These are phyloP conservation scores for Troglohyphantes excavatus DNA, from an alignment of 2,888 invertebrate genomes.

Conservation along the genomic window DNA sequence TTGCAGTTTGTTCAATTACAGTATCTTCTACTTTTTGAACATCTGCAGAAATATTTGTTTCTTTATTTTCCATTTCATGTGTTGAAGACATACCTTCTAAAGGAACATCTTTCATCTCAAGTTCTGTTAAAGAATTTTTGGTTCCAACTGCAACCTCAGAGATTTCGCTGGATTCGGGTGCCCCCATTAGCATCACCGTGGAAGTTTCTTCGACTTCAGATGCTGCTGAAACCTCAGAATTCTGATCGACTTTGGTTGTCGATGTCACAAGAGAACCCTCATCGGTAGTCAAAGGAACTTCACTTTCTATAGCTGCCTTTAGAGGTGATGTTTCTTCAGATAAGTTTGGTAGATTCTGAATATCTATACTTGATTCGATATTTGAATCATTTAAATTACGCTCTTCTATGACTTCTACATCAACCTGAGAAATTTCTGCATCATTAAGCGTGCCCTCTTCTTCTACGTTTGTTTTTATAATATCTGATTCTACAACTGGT, in stretches of 20 bases:
- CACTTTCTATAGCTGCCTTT: background rate
- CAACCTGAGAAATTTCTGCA: slow-evolving; percentile 12
- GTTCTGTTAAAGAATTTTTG: background rate
- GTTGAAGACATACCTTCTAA: no score
- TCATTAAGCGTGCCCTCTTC: background rate
- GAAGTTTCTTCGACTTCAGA: background rate
- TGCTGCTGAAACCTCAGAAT: background rate
- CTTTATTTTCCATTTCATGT: background rate
- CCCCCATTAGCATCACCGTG: background rate
- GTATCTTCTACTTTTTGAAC: background rate
- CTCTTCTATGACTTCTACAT: slow-evolving; percentile 10
- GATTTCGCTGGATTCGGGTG: background rate
- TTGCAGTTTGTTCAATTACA: background rate
- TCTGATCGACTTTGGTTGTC: background rate
- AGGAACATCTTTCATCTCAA: no score
- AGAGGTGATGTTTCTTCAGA: background rate
- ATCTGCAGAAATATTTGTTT: background rate
- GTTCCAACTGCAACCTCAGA: background rate
- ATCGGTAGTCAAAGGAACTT: background rate
- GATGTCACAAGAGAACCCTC: background rate
- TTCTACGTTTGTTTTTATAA: background rate
- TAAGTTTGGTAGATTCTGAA: background rate
- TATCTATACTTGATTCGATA: background rate
- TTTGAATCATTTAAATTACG: background rate
- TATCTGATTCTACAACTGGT: background rate